Evolutionary conservation across 1,140 invertebrate genomes (phyloP).

Genomic region (Daktulosphaira vitifoliae): DNA sequence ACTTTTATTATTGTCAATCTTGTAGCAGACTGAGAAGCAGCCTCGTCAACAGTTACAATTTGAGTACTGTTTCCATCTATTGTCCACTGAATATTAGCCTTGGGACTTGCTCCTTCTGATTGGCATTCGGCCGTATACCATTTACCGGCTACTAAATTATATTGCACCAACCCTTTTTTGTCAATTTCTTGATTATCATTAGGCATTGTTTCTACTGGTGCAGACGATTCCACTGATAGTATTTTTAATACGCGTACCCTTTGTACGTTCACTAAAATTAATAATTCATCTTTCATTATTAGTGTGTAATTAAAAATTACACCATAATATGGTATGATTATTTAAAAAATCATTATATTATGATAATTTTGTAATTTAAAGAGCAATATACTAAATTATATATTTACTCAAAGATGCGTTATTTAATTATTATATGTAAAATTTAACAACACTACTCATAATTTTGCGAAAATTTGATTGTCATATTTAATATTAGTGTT

Average conservation of each 20-base stretch:
- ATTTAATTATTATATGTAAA: too few relatives aligned
- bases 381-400: too few relatives aligned
- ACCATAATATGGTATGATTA: too few relatives aligned
- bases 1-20: neutral
- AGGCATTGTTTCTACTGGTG: neutral
- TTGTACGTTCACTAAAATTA: constrained; percentile 9
- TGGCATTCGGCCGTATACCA: constrained; percentile 13
- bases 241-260: neutral
- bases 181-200: neutral
- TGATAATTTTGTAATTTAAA: too few relatives aligned
- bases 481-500: too few relatives aligned
- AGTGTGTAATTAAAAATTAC: too few relatives aligned
- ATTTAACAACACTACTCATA: too few relatives aligned
- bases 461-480: too few relatives aligned
- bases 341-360: too few relatives aligned
- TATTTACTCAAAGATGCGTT: too few relatives aligned
- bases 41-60: neutral
- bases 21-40: neutral
- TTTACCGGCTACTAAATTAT: constrained; percentile 11
- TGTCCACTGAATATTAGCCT: constrained; percentile 4
- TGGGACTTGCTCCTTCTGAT: constrained; percentile 18
- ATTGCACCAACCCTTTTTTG: neutral
- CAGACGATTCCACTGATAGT: neutral
- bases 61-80: constrained; percentile 12
- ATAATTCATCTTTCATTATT: too few relatives aligned